Evolutionary conservation across 2,888 invertebrate genomes (phyloP).

Genomic region (Hypena proboscidalis): DNA sequence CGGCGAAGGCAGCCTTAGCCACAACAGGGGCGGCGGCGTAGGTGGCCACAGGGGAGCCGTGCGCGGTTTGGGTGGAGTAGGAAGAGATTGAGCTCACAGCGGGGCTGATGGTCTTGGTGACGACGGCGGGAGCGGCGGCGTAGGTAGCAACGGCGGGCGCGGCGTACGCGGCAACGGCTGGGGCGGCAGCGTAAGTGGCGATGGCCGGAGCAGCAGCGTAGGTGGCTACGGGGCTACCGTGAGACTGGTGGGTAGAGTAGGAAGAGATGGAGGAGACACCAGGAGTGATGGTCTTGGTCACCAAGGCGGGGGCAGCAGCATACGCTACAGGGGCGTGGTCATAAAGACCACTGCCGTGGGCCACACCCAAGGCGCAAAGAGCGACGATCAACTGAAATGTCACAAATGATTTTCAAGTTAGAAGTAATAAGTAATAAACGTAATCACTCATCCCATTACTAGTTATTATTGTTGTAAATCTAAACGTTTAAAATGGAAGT

Average conservation of each 20-base stretch:
- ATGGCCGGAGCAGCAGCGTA: slow-evolving; percentile 57
- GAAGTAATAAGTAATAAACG: too few relatives aligned
- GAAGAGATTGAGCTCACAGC: slow-evolving; percentile 69
- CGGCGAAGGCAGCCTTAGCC: slow-evolving; percentile 55
- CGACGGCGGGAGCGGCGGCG: slow-evolving; percentile 68
- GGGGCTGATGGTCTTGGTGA: slow-evolving; percentile 45
- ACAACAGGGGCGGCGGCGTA: slow-evolving; percentile 60
- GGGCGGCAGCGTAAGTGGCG: slow-evolving; percentile 56
- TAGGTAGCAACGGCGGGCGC: slow-evolving; percentile 58
- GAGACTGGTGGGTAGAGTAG: slow-evolving; percentile 55
- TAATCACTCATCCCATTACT: too few relatives aligned
- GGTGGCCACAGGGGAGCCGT: slow-evolving; percentile 49
- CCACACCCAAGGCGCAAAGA: slow-evolving; percentile 85
- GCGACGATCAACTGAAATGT: slow-evolving; percentile 82
- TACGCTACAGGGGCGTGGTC: slow-evolving; percentile 78
- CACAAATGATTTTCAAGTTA: too few relatives aligned
- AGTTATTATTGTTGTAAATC: too few relatives aligned
- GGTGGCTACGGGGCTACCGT: slow-evolving; percentile 49
- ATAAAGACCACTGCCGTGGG: slow-evolving; percentile 83
- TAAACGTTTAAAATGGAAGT: too few relatives aligned
- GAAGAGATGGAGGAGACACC: slow-evolving; percentile 61
- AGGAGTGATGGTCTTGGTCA: slow-evolving; percentile 69
- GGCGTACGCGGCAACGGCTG: slow-evolving; percentile 53
- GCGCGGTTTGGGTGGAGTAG: slow-evolving; percentile 60
- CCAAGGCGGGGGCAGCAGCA: slow-evolving; percentile 66